These are phyloP conservation scores for Crocidura indochinensis DNA, from an alignment of 2,797 vertebrate genomes.

Conservation along the genomic window DNA sequence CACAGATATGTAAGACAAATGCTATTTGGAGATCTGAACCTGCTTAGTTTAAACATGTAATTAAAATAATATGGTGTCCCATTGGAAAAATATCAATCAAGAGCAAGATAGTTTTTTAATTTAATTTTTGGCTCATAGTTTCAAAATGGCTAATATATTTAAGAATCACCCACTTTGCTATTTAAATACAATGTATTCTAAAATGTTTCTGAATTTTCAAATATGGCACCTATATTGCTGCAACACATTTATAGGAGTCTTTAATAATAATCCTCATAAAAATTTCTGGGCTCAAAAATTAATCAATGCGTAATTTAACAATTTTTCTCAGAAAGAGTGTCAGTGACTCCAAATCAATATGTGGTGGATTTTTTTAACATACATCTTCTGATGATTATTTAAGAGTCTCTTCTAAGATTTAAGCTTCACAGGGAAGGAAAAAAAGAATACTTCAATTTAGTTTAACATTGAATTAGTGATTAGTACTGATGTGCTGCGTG, in stretches of 20 bases:
- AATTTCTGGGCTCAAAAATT: not conserved
- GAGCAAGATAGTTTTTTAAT: too few relatives aligned
- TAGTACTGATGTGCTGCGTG: slow-evolving; percentile 53
- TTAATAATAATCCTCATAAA: not conserved
- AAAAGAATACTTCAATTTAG: slow-evolving; percentile 69
- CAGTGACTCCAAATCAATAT: not conserved
- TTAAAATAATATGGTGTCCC: slow-evolving; percentile 3
- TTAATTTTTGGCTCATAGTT: too few relatives aligned
- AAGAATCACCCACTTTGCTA: not conserved
- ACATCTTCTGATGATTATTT: slow-evolving; percentile 63
- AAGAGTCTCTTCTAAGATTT: not conserved
- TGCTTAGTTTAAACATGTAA: slow-evolving; percentile 20
- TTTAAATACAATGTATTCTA: slow-evolving; percentile 5
- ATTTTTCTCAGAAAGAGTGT: slow-evolving; percentile 11
- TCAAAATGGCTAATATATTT: not conserved
- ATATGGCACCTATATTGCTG: not conserved
- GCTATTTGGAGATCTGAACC: slow-evolving; percentile 16
- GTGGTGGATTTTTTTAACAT: slow-evolving; percentile 26
- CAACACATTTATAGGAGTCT: not conserved
- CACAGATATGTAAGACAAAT: not conserved
- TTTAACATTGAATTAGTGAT: slow-evolving; percentile 71
- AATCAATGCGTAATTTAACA: not conserved
- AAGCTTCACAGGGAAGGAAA: not conserved
- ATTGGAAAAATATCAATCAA: slow-evolving; percentile 15
- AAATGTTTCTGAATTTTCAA: slow-evolving; percentile 19